Conservation (phyloP, 2,888 invertebrate species). For the Eucriotettix oculatus region DNA sequence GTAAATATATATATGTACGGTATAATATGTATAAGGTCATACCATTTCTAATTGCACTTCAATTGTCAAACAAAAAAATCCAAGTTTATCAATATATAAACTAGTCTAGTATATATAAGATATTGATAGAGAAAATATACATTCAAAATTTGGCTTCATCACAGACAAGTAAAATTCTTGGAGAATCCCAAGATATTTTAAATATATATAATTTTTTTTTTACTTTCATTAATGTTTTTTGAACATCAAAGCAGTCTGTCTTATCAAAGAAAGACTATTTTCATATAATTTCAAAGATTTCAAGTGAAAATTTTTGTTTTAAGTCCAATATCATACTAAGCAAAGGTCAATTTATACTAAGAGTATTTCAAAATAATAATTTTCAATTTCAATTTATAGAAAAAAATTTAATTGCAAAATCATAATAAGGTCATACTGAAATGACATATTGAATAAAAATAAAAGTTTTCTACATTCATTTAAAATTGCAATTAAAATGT, state of each 20-base stretch:
- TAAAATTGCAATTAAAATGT: no score
- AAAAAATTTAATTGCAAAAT: no score
- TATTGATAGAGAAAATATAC: slow-evolving; percentile 41
- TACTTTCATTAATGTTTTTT: background rate
- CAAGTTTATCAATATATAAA: slow-evolving; percentile 19
- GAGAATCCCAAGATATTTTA: slow-evolving; percentile 13
- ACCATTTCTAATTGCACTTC: slow-evolving; percentile 41
- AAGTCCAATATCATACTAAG: no score
- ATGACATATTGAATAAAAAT: no score
- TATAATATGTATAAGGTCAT: slow-evolving; percentile 9
- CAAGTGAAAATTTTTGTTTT: no score
- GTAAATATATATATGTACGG: slow-evolving; percentile 10
- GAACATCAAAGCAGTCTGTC: slow-evolving; percentile 13
- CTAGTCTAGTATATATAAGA: slow-evolving; percentile 25
- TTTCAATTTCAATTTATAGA: no score
- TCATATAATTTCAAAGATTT: background rate
- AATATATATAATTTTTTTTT: background rate
- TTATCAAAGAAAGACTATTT: slow-evolving; percentile 10
- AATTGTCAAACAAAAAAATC: slow-evolving; percentile 31
- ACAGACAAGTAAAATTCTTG: slow-evolving; percentile 29
- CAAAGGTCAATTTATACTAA: no score
- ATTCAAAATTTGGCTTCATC: slow-evolving; percentile 41
- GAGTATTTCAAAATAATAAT: no score
- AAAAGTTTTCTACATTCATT: no score
- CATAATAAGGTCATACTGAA: no score